Evolutionary conservation across 2,113 vertebrate genomes (phyloP).

Genomic region (Podarcis cretensis): DNA sequence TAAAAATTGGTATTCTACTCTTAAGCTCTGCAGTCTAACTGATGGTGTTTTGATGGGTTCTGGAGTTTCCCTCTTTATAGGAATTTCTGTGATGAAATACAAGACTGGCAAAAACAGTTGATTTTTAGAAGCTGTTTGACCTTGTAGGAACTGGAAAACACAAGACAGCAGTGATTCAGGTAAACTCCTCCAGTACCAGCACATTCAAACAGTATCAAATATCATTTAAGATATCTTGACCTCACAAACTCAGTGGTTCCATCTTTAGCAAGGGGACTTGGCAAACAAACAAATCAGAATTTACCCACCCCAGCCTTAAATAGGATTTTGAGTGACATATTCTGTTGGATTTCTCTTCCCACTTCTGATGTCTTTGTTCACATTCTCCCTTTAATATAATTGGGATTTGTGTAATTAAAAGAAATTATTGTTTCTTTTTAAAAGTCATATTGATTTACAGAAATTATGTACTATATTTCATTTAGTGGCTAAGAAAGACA

Average conservation of each 20-base stretch:
- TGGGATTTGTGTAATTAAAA: no score
- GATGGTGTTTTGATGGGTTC: constrained; percentile 64
- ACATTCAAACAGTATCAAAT: constrained; percentile 33
- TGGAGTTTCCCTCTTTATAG: constrained; percentile 60
- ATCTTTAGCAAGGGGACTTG: no score
- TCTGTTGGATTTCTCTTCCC: no score
- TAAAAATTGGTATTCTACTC: constrained; percentile 63
- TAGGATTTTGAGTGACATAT: no score
- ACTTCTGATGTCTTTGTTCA: no score
- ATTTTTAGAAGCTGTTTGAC: constrained; percentile 62
- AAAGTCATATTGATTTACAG: background rate
- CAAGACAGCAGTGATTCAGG: constrained; percentile 20
- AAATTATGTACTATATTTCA: background rate
- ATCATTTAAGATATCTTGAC: constrained; percentile 34
- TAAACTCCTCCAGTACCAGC: background rate
- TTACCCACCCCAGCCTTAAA: no score
- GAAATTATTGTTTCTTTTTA: no score
- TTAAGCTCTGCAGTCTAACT: constrained; percentile 50
- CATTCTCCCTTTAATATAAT: no score
- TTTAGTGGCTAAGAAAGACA: background rate
- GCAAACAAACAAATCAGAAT: no score
- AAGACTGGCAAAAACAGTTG: constrained; percentile 49
- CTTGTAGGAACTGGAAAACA: constrained; percentile 48
- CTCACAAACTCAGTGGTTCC: background rate
- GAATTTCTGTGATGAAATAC: constrained; percentile 60